These are phyloP conservation scores for Grapholita molesta DNA, from an alignment of 1,140 invertebrate genomes.

Conservation along the genomic window DNA sequence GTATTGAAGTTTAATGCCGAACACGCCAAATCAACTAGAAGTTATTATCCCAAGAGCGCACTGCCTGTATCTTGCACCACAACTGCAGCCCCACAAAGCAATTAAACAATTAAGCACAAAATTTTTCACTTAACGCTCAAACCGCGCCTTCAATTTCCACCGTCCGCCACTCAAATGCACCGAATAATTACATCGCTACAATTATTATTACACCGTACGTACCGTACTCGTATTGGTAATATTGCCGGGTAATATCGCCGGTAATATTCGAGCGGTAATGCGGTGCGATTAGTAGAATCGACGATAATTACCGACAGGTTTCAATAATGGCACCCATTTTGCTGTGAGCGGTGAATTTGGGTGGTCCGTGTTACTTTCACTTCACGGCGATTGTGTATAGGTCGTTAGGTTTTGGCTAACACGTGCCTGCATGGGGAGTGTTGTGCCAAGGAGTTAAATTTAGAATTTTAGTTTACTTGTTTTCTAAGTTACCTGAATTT, in stretches of 20 bases:
- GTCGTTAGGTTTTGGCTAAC: neutral
- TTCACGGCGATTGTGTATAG: neutral
- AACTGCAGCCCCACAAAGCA: neutral
- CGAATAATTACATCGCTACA: slow-evolving; percentile 13
- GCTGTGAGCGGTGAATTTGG: neutral
- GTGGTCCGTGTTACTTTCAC: neutral
- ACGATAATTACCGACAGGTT: slow-evolving; percentile 13
- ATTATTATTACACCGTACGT: slow-evolving; percentile 13
- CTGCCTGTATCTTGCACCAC: neutral
- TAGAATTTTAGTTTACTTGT: no score
- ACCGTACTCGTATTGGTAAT: neutral
- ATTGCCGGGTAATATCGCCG: neutral
- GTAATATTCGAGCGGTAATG: slow-evolving; percentile 8
- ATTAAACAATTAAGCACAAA: neutral
- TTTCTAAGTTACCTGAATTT: no score
- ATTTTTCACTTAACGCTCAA: neutral
- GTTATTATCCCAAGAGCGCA: neutral
- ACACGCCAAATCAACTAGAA: no score
- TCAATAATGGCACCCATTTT: slow-evolving; percentile 14
- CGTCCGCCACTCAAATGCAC: neutral
- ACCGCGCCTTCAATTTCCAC: neutral
- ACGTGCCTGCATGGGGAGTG: neutral
- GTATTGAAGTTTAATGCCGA: no score
- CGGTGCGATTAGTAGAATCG: slow-evolving; percentile 11
- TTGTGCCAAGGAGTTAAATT: neutral